A percentile compares a stretch with the other conserved stretches of the same genome.
Evolutionary conservation across 1,140 invertebrate species (phyloP).

Genomic region (Oppia nitens): DNA sequence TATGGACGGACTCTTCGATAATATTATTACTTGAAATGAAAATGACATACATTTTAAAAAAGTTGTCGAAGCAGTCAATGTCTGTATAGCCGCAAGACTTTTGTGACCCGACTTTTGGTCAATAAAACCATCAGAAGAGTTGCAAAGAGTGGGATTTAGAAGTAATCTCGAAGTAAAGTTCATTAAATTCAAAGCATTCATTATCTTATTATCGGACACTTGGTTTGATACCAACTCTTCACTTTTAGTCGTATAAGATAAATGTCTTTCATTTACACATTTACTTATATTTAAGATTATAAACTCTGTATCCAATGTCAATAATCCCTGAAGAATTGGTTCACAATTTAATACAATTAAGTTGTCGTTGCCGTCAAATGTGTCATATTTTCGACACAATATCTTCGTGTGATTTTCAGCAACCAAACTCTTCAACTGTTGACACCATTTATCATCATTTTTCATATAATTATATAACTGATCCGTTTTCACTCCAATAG

Average conservation of each 20-base stretch:
- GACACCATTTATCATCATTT: neutral
- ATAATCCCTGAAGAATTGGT: neutral
- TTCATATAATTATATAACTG: neutral
- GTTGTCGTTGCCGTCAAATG: neutral
- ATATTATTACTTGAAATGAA: neutral
- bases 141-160: neutral
- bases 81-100: neutral
- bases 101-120: neutral
- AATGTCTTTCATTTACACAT: neutral
- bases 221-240: neutral
- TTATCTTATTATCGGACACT: neutral
- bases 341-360: neutral
- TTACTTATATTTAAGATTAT: neutral
- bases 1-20: neutral
- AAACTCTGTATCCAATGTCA: neutral
- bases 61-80: neutral
- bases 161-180: neutral
- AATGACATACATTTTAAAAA: neutral
- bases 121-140: neutral
- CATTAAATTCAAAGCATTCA: neutral
- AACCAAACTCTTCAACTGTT: neutral
- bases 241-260: neutral
- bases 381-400: neutral
- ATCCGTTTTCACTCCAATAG: neutral
- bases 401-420: neutral